Base-by-base conservation (phyloP, 2,113 vertebrate genomes). In the Galemys pyrenaicus region DNA sequence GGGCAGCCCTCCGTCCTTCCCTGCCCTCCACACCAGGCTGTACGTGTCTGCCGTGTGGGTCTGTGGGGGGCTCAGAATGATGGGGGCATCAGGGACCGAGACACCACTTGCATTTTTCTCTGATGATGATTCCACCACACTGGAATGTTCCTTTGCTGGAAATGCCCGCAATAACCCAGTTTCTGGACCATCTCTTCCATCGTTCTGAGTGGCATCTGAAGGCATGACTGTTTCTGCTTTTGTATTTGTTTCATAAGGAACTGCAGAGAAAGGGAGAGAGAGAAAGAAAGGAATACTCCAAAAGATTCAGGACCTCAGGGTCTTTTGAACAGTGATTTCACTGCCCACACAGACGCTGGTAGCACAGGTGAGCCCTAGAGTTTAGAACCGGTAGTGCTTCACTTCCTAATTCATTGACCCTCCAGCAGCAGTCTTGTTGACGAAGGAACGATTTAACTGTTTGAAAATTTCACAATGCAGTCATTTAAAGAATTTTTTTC, bases 31-130 rank as follows among this genome's bases (percentile, higher is more conserved):
- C 95, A 99, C 98, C 96, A 99, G 98, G 94, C 97, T 98, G 95
- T 99, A 99, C 0, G 96, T 44, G 32, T 99, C 99, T 0, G 99
- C 98, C 7, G 98, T 99, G 26, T 98, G 98, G 0, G 99, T 99
- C 97, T 99, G 99, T 0, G 99, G 99, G 5, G 99, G 99, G 97
- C 99, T 99, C 97, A 98, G 98, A 95, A 99, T 99, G 97, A 99
- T 99, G n/a, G 99, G 99, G 0, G 99, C 99, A 64, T 99, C 99
- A 0, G 99, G 99, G 1, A 98, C 98, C 0, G 98, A 97, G 5
- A 96, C 90, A 0, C 95, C 98, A 0, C 79, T 86, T 3, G 32
- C 4, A 1, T 90, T 97, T 74, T 97, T 98, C 0, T 98, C 98
- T 6, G 84, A 13, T 1, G 86, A 39, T 0, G 97, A 32, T 0